Conservation (phyloP, 2,888 invertebrate species). For the Oligia latruncula region DNA sequence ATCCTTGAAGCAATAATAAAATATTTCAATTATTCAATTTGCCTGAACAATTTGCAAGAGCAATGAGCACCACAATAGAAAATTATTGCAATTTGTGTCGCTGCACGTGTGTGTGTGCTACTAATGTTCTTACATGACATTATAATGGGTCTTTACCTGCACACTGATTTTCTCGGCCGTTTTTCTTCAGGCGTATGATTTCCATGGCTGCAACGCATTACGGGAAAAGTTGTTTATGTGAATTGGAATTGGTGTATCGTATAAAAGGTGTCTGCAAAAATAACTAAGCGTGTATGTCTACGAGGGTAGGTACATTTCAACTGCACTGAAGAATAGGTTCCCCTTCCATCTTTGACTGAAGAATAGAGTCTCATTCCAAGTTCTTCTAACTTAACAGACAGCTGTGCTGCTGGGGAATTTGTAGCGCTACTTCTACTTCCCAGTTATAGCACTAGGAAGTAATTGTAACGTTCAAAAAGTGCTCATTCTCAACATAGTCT, state of each 20-base stretch:
- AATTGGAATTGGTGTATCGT: not conserved
- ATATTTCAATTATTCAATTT: conserved; percentile 51
- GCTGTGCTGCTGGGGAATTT: no score
- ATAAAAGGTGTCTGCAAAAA: not conserved
- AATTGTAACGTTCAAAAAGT: not conserved
- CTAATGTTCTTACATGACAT: conserved; percentile 28
- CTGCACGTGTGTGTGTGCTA: conserved; percentile 41
- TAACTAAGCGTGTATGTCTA: not conserved
- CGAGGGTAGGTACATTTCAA: not conserved
- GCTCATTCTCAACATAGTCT: not conserved
- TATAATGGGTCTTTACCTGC: not conserved
- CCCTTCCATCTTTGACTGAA: not conserved
- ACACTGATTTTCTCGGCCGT: conserved; percentile 6
- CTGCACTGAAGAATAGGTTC: no score
- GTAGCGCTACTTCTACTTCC: not conserved
- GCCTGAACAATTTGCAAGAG: conserved; percentile 45
- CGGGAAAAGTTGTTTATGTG: not conserved
- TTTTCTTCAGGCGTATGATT: conserved; percentile 13
- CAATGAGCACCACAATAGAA: conserved; percentile 43
- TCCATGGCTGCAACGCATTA: not conserved
- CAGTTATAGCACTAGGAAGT: not conserved
- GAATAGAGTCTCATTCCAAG: not conserved
- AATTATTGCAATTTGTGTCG: conserved; percentile 44
- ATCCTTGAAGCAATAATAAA: conserved; percentile 20
- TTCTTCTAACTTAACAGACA: not conserved